A percentile compares a stretch with the other conserved stretches of the same genome.
phyloP scores from a whole-genome alignment of 2,888 invertebrate genomes.

The Mayetiola destructor region DNA sequence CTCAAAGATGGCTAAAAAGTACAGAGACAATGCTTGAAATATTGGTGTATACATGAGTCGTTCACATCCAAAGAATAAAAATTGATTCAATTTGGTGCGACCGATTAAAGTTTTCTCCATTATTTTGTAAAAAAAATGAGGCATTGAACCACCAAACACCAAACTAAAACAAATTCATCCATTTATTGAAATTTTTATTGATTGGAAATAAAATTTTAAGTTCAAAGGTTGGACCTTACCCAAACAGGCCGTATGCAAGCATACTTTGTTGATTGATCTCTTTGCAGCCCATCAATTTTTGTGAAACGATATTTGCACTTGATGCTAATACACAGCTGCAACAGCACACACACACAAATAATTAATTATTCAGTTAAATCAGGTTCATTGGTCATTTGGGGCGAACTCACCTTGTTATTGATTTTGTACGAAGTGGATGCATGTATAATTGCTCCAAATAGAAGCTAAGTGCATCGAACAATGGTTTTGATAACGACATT shows the following conservation, averaged over 20 bases:
- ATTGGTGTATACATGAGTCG: constrained; percentile 55
- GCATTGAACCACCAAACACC: constrained; percentile 64
- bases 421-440: constrained; percentile 63
- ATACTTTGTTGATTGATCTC: constrained; percentile 49
- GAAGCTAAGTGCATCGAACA: constrained; percentile 50
- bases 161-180: constrained; percentile 25
- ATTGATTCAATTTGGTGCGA: constrained; percentile 40
- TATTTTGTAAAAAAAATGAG: constrained; percentile 59
- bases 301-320: constrained; percentile 58
- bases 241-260: constrained; percentile 59
- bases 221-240: constrained; percentile 35
- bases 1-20: constrained; percentile 59
- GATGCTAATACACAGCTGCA: constrained; percentile 54
- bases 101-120: constrained; percentile 47
- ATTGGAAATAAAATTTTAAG: not conserved
- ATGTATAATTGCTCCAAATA: constrained; percentile 63
- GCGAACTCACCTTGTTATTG: constrained; percentile 51
- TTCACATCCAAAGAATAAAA: constrained; percentile 52
- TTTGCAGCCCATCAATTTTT: constrained; percentile 51
- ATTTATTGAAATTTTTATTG: not conserved
- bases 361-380: constrained; percentile 8
- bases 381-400: constrained; percentile 5
- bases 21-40: constrained; percentile 58
- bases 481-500: constrained; percentile 40
- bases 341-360: constrained; percentile 11